A percentile compares a stretch with the other conserved stretches of the same genome.
phyloP scores from a whole-genome alignment of 2,797 vertebrate species.

The Darevskia mixta region DNA sequence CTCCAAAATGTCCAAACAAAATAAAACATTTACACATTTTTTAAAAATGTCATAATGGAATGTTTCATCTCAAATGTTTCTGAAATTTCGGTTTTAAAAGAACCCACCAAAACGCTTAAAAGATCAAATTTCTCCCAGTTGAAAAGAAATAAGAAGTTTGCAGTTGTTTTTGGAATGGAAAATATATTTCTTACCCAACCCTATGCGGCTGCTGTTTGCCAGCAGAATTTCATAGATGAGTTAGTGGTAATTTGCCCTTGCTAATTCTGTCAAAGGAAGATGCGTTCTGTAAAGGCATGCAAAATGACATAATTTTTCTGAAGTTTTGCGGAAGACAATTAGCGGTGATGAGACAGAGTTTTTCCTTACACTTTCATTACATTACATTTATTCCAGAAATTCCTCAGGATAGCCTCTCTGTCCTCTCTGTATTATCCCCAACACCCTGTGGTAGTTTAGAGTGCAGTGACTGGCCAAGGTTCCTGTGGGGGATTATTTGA shows the following conservation, averaged over 20 bases:
- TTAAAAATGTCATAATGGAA: constrained; percentile 6
- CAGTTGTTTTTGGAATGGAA: background rate
- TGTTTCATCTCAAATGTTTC: constrained; percentile 16
- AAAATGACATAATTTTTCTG: constrained; percentile 14
- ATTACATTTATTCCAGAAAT: no score
- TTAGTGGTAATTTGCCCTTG: constrained; percentile 5
- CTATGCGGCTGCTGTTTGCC: background rate
- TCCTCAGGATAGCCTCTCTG: no score
- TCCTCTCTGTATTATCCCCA: no score
- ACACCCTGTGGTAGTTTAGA: no score
- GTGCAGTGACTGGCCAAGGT: no score
- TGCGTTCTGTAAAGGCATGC: constrained; percentile 23
- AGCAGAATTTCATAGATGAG: constrained; percentile 25
- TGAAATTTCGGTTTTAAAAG: constrained; percentile 18
- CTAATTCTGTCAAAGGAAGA: constrained; percentile 27
- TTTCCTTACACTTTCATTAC: background rate
- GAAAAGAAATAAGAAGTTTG: constrained; percentile 13
- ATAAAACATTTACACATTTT: constrained; percentile 25
- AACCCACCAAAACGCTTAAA: background rate
- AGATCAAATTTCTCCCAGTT: background rate
- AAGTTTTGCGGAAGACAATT: background rate
- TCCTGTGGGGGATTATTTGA: no score
- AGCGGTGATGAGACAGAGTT: constrained; percentile 18
- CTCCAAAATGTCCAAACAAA: constrained; percentile 29
- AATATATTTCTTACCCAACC: background rate